phyloP scores from a whole-genome alignment of 2,797 vertebrate species.

The Zalophus californianus region DNA sequence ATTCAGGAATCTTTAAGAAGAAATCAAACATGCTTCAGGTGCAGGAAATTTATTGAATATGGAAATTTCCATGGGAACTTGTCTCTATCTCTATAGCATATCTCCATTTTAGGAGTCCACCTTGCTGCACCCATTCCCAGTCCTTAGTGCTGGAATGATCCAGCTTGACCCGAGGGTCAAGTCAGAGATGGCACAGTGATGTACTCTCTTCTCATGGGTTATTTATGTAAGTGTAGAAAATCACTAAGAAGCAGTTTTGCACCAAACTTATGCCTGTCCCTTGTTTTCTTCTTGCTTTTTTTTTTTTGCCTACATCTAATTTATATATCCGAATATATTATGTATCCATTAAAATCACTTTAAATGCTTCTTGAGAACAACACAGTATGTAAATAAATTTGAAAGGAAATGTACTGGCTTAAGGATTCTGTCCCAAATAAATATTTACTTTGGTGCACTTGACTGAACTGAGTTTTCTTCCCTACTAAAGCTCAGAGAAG shows the following conservation, averaged over 20 bases:
- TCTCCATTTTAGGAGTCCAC: neutral
- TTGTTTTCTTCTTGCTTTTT: neutral
- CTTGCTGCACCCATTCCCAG: neutral
- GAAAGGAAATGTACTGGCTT: neutral
- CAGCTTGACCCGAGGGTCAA: neutral
- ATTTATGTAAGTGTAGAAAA: neutral
- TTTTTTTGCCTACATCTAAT: neutral
- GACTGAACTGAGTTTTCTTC: neutral
- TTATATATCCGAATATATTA: constrained; percentile 61
- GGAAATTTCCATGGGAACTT: neutral
- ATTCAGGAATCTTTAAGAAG: constrained; percentile 58
- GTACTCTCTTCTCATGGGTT: neutral
- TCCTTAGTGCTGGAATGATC: neutral
- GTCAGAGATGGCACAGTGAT: neutral
- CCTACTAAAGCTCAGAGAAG: neutral
- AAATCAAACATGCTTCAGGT: constrained; percentile 41
- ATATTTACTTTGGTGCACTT: constrained; percentile 1
- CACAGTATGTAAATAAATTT: constrained; percentile 26
- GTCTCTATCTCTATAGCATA: neutral
- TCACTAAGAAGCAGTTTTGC: neutral
- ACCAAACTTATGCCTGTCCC: neutral
- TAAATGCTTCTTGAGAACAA: neutral
- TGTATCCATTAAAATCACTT: constrained; percentile 40
- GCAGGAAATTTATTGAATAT: constrained; percentile 11
- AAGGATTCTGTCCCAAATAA: constrained; percentile 47